phyloP scores from a whole-genome alignment of 2,797 vertebrate species.

The Oreochromis mossambicus region DNA sequence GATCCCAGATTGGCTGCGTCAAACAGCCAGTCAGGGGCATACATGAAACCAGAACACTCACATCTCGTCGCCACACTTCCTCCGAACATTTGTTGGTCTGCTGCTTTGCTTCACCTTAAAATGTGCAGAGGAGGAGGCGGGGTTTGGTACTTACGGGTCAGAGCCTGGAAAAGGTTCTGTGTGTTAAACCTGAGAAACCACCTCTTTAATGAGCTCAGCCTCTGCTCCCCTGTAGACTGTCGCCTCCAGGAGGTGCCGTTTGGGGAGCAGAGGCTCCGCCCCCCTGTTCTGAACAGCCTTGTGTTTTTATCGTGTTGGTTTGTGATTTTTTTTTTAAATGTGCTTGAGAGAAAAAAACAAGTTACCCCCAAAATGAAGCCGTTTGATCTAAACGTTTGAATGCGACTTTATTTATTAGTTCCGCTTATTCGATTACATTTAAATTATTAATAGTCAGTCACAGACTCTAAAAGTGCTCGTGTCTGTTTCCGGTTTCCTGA shows the following conservation, averaged over 20 bases:
- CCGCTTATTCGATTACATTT: not conserved
- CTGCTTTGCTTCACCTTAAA: not conserved
- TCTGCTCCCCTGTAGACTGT: not conserved
- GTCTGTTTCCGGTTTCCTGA: not conserved
- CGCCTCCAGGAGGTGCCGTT: not conserved
- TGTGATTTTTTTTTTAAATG: not conserved
- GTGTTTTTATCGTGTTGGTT: slow-evolving; percentile 12
- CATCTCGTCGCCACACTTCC: not conserved
- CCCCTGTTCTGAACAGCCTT: slow-evolving; percentile 21
- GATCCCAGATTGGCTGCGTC: slow-evolving; percentile 50
- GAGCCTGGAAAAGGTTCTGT: slow-evolving; percentile 44
- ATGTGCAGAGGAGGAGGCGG: not conserved
- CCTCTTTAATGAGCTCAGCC: not conserved
- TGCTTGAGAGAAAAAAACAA: not conserved
- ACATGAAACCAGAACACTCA: slow-evolving; percentile 54
- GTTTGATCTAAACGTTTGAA: not conserved
- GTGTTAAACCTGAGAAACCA: slow-evolving; percentile 10
- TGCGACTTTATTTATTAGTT: not conserved
- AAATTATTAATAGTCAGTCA: not conserved
- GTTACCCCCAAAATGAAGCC: not conserved
- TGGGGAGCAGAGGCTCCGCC: not conserved
- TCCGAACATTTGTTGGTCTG: not conserved
- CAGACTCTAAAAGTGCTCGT: not conserved
- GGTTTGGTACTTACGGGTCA: slow-evolving; percentile 51
- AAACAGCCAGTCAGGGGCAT: slow-evolving; percentile 40